phyloP scores from a whole-genome alignment of 1,140 invertebrate genomes.

The Scaptomyza graminum region DNA sequence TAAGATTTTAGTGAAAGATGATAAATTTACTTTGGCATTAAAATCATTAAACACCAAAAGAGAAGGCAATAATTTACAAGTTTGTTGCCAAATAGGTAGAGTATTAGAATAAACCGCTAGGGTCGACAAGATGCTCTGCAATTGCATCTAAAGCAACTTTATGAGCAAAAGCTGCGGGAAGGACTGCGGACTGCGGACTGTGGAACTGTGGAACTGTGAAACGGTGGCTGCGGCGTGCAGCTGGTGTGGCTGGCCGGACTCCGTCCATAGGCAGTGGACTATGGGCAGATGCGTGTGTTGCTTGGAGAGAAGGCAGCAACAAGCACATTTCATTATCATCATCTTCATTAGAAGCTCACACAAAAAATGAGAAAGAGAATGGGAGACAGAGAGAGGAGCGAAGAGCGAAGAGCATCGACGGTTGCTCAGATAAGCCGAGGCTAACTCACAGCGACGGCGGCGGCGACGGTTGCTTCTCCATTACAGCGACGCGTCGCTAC shows the following conservation, averaged over 20 bases:
- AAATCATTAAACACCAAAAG: too few relatives aligned
- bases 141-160: conserved; percentile 56
- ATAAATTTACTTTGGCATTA: too few relatives aligned
- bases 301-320: conserved; percentile 17
- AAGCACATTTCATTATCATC: conserved; percentile 72
- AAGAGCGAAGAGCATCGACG: conserved; percentile 13
- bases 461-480: conserved; percentile 53
- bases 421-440: conserved; percentile 60
- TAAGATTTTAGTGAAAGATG: too few relatives aligned
- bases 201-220: conserved; percentile 24
- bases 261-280: conserved; percentile 18
- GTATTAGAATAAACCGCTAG: conserved; percentile 45
- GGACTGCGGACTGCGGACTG: conserved; percentile 15
- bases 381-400: conserved; percentile 9
- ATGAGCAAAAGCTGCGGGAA: conserved; percentile 45
- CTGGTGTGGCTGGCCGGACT: conserved; percentile 21
- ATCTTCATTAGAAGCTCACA: conserved; percentile 71
- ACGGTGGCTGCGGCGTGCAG: conserved; percentile 51
- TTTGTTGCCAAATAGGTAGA: conserved; percentile 14
- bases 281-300: conserved; percentile 6
- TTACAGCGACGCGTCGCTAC: conserved; percentile 50
- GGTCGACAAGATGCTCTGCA: conserved; percentile 36
- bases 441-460: conserved; percentile 16
- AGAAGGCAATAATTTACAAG: background rate
- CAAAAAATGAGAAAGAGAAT: conserved; percentile 11